Evolutionary conservation across 2,888 invertebrate genomes (phyloP).

Genomic region (Heliconius sara): DNA sequence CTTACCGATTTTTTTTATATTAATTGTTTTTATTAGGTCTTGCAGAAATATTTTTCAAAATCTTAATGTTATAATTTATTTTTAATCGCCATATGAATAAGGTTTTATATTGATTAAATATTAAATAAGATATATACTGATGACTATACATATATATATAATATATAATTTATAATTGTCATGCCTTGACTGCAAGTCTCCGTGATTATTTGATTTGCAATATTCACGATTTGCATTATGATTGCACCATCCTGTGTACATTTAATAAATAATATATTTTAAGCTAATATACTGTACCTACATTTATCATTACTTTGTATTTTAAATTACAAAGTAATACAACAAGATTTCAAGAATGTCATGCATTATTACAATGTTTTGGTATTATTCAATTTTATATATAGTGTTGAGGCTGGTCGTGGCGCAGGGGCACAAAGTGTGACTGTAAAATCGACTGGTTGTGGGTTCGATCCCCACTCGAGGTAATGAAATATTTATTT

Average conservation of each 20-base stretch:
- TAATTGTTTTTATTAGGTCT: not conserved
- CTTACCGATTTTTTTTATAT: not conserved
- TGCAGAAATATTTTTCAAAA: not conserved
- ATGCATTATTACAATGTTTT: not conserved
- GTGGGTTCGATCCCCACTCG: too few relatives aligned
- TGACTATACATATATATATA: not conserved
- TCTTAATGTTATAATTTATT: not conserved
- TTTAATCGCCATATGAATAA: not conserved
- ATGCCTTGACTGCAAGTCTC: constrained; percentile 12
- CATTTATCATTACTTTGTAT: not conserved
- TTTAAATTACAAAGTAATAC: not conserved
- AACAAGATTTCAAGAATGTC: not conserved
- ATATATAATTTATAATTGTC: constrained; percentile 19
- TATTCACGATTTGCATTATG: constrained; percentile 21
- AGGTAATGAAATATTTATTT: too few relatives aligned
- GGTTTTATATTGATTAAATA: not conserved
- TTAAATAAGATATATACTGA: not conserved
- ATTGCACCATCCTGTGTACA: constrained; percentile 6
- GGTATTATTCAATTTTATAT: not conserved
- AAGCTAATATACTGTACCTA: constrained; percentile 2
- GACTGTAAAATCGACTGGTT: too few relatives aligned
- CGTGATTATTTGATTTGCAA: constrained; percentile 20
- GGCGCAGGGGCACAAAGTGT: too few relatives aligned
- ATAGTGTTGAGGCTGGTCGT: not conserved
- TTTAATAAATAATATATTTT: constrained; percentile 15